Evolutionary conservation across 1,140 invertebrate species (phyloP).

Genomic region (roundworm (Caenorhabditis elegans)): WBcel235 BX284604.4:10180001-10180500

Average conservation of each 20-base stretch:
- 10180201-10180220: not conserved
- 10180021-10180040: not conserved
- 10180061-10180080: too few relatives aligned
- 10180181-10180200: not conserved
- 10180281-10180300: slow-evolving; percentile 18
- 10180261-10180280: not conserved
- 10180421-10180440: not conserved
- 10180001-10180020: too few relatives aligned
- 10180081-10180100: too few relatives aligned
- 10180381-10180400: slow-evolving; percentile 2
- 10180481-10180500: not conserved
- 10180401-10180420: not conserved
- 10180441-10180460: not conserved
- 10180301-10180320: slow-evolving; percentile 9
- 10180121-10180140: too few relatives aligned
- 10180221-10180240: not conserved
- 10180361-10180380: slow-evolving; percentile 22
- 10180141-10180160: too few relatives aligned
- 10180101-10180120: too few relatives aligned
- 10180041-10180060: too few relatives aligned
- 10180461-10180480: too few relatives aligned
- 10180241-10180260: not conserved
- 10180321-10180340: slow-evolving; percentile 24
- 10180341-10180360: not conserved
- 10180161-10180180: not conserved